Conservation (phyloP, 2,113 vertebrate genomes). For the Gobio gobio region DNA sequence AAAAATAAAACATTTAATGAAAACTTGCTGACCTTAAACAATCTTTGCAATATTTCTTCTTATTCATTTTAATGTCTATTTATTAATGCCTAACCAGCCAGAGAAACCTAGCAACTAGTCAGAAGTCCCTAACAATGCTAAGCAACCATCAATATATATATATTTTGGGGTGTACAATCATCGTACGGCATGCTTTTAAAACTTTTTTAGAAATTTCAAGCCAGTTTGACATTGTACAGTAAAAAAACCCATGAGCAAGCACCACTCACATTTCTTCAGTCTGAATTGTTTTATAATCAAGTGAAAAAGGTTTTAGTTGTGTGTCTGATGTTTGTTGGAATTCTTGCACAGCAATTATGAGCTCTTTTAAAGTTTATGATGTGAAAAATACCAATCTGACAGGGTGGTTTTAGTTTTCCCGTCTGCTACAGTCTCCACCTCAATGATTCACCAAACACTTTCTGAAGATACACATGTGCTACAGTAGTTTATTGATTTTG, state of each 20-base stretch:
- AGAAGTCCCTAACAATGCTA: no score
- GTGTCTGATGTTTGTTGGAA: constrained; percentile 4
- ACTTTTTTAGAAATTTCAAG: neutral
- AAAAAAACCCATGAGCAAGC: neutral
- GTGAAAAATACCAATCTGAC: constrained; percentile 23
- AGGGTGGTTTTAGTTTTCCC: neutral
- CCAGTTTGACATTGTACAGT: neutral
- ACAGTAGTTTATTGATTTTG: constrained; percentile 7
- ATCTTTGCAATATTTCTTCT: no score
- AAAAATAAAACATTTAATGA: no score
- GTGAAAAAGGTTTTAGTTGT: neutral
- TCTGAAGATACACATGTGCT: neutral
- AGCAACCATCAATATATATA: no score
- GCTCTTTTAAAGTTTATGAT: constrained; percentile 35
- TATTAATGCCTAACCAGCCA: no score
- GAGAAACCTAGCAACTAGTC: no score
- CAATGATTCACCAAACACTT: neutral
- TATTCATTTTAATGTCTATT: no score
- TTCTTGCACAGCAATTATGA: neutral
- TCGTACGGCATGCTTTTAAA: neutral
- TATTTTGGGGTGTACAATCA: neutral
- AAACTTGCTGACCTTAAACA: no score
- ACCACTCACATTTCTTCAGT: neutral
- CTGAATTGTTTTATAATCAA: neutral
- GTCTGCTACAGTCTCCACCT: neutral